Percentiles rank a stretch among this genome's conserved stretches.
Evolutionary conservation across 2,113 vertebrate genomes (phyloP).

Genomic region (Acinonyx jubatus): DNA sequence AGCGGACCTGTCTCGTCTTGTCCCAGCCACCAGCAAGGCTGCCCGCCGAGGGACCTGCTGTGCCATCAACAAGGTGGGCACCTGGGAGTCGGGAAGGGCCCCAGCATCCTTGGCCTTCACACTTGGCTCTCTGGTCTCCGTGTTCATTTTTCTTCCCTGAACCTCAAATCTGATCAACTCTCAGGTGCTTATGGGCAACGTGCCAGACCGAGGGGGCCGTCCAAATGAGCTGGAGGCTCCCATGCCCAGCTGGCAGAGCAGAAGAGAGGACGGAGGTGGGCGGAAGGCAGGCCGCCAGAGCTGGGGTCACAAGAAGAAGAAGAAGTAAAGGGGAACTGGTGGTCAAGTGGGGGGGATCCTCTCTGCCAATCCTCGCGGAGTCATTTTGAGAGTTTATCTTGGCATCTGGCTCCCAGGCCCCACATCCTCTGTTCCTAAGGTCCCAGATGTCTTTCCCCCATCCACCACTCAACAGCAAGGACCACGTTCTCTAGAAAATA

Average conservation of each 20-base stretch:
- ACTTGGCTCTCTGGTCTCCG: not conserved
- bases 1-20: constrained; percentile 87
- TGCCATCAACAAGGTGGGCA: constrained; percentile 88
- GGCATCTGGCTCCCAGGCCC: not conserved
- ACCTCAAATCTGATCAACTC: constrained; percentile 13
- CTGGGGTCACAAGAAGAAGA: constrained; percentile 76
- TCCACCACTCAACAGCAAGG: not conserved
- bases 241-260: constrained; percentile 88
- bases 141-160: not conserved
- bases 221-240: constrained; percentile 92
- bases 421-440: not conserved
- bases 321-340: constrained; percentile 70
- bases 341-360: not conserved
- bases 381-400: not conserved
- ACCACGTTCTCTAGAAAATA: constrained; percentile 69
- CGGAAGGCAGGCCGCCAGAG: constrained; percentile 58
- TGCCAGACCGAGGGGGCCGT: constrained; percentile 92
- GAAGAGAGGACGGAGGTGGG: constrained; percentile 78
- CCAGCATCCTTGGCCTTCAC: not conserved
- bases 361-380: not conserved
- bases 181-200: constrained; percentile 89
- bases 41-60: constrained; percentile 81
- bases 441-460: not conserved
- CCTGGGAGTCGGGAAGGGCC: not conserved
- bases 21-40: constrained; percentile 75